Conservation (phyloP, 2,888 invertebrate genomes). For the Clostera curtula region DNA sequence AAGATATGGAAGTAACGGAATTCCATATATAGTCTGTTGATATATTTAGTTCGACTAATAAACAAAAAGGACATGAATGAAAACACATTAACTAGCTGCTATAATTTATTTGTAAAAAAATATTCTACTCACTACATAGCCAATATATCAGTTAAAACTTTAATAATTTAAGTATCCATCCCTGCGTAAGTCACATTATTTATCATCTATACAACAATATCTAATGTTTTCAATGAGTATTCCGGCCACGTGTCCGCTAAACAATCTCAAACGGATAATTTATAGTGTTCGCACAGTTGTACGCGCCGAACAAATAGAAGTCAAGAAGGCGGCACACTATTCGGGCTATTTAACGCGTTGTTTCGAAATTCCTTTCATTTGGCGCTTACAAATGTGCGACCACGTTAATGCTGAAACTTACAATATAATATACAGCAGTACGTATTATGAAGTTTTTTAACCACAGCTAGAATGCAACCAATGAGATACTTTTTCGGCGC, state of each 20-base stretch:
- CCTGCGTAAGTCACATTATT: conserved; percentile 76
- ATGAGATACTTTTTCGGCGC: too few species aligned
- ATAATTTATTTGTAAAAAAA: conserved; percentile 82
- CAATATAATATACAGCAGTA: conserved; percentile 38
- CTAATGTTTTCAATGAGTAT: conserved; percentile 71
- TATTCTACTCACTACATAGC: conserved; percentile 81
- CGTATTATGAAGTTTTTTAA: too few species aligned
- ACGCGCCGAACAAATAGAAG: too few species aligned
- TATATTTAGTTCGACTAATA: too few species aligned
- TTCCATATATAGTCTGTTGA: too few species aligned
- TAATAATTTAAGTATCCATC: conserved; percentile 77
- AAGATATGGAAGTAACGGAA: too few species aligned
- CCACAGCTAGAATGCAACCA: too few species aligned
- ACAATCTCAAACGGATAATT: conserved; percentile 64
- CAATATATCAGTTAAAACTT: conserved; percentile 77
- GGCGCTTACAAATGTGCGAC: too few species aligned
- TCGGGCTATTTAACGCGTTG: too few species aligned
- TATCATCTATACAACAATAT: conserved; percentile 74
- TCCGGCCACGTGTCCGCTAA: conserved; percentile 49
- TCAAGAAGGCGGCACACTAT: too few species aligned
- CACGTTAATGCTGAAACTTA: conserved; percentile 74
- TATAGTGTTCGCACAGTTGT: too few species aligned
- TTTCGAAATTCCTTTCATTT: too few species aligned
- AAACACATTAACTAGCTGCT: conserved; percentile 58
- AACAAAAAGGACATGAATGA: conserved; percentile 12